Conservation (phyloP, 2,113 vertebrate species). For the Chascanopsetta lugubris region DNA sequence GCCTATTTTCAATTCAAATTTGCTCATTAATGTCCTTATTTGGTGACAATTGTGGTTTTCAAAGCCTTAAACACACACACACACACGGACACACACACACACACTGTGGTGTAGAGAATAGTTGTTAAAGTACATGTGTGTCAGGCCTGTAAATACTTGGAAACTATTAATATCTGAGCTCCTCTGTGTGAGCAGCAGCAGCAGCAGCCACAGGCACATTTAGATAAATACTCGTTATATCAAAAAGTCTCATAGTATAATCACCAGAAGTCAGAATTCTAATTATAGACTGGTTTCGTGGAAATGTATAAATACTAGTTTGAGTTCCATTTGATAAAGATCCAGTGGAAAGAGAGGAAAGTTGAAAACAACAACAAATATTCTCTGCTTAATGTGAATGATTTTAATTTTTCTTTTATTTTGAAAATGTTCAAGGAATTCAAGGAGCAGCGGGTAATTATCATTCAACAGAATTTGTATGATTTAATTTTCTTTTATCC, state of each 20-base stretch:
- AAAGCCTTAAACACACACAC: too few species aligned
- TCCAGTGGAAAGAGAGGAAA: background rate
- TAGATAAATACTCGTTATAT: constrained; percentile 14
- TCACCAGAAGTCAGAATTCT: background rate
- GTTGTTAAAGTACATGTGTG: constrained; percentile 16
- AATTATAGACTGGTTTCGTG: background rate
- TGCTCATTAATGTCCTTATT: too few species aligned
- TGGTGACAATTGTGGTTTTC: too few species aligned
- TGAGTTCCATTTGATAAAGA: background rate
- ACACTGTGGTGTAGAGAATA: background rate
- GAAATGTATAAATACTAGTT: background rate
- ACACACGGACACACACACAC: background rate
- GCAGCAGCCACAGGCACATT: background rate
- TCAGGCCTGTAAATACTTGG: constrained; percentile 29
- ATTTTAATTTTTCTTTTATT: too few species aligned
- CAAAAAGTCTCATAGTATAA: background rate
- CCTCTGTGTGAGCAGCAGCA: constrained; percentile 2
- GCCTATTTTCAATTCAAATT: too few species aligned
- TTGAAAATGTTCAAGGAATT: too few species aligned
- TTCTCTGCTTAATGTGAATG: too few species aligned
- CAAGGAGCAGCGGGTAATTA: too few species aligned
- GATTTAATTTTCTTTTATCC: too few species aligned
- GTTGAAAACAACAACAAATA: too few species aligned
- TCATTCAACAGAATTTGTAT: too few species aligned
- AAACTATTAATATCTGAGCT: constrained; percentile 54